These are phyloP conservation scores for Eudasyphora cyanicolor DNA, from an alignment of 2,888 invertebrate genomes.

Conservation along the genomic window DNA sequence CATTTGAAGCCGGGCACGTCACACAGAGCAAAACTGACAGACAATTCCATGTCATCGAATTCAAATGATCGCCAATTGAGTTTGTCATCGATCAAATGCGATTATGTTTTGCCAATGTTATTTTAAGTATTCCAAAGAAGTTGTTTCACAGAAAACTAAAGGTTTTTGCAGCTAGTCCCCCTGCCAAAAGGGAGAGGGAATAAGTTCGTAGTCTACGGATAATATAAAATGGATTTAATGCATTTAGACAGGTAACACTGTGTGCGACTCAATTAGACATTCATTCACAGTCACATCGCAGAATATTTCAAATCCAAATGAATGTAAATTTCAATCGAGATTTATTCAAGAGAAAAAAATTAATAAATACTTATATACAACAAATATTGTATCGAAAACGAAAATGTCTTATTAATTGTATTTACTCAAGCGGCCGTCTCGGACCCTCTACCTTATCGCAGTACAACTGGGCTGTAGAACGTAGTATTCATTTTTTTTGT, in stretches of 20 bases:
- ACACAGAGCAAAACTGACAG: neutral
- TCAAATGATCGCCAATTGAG: conserved; percentile 25
- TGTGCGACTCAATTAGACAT: neutral
- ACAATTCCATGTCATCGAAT: conserved; percentile 35
- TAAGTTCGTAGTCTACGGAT: neutral
- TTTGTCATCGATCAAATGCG: conserved; percentile 33
- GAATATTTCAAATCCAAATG: neutral
- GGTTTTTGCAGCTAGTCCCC: neutral
- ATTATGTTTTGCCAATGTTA: neutral
- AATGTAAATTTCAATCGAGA: conserved; percentile 1
- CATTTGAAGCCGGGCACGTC: conserved; percentile 10
- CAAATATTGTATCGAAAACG: neutral
- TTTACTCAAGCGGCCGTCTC: neutral
- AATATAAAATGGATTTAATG: neutral
- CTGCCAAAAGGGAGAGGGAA: neutral
- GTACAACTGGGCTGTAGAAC: neutral
- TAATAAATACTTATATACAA: neutral
- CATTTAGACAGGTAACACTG: neutral
- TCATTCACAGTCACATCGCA: neutral
- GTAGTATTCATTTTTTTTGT: neutral
- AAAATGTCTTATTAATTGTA: neutral
- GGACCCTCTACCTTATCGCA: neutral
- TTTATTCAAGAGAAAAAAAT: neutral
- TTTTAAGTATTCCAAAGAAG: neutral
- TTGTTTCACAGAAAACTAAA: neutral